phyloP scores from a whole-genome alignment of 2,797 vertebrate species.

The Pangasius sanitwongsei region DNA sequence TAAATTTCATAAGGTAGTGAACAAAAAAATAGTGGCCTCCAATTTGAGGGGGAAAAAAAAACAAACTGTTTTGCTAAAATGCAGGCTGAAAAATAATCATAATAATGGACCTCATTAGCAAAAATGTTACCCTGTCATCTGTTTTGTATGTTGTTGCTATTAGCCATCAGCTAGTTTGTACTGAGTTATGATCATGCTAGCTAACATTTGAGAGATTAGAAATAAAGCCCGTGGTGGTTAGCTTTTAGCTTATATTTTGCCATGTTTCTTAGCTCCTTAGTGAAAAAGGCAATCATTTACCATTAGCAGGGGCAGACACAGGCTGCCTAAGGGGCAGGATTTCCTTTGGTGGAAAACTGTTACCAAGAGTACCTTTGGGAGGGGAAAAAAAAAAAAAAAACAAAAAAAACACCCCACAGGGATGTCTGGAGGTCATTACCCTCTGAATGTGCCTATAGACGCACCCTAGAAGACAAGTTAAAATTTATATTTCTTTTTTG shows the following conservation, averaged over 20 bases:
- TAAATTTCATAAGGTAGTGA: conserved; percentile 10
- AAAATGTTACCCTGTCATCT: neutral
- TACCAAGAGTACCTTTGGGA: neutral
- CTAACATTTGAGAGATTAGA: neutral
- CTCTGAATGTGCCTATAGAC: neutral
- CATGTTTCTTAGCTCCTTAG: neutral
- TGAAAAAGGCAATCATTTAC: neutral
- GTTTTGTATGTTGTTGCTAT: neutral
- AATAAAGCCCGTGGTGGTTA: neutral
- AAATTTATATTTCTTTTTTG: neutral
- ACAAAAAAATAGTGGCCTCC: neutral
- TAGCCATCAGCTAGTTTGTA: neutral
- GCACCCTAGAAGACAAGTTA: neutral
- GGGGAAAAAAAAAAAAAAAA: neutral
- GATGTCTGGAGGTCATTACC: neutral
- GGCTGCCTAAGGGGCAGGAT: neutral
- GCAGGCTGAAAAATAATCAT: neutral
- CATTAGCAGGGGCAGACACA: neutral
- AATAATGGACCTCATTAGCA: neutral
- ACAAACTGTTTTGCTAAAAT: neutral
- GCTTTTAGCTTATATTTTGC: neutral
- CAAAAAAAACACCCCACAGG: neutral
- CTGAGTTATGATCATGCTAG: neutral
- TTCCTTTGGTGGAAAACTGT: neutral
- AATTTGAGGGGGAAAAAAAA: neutral